A percentile compares a stretch with the other conserved stretches of the same genome.
phyloP scores from a whole-genome alignment of 2,113 vertebrate species.

The Microcebus lehilahytsara region DNA sequence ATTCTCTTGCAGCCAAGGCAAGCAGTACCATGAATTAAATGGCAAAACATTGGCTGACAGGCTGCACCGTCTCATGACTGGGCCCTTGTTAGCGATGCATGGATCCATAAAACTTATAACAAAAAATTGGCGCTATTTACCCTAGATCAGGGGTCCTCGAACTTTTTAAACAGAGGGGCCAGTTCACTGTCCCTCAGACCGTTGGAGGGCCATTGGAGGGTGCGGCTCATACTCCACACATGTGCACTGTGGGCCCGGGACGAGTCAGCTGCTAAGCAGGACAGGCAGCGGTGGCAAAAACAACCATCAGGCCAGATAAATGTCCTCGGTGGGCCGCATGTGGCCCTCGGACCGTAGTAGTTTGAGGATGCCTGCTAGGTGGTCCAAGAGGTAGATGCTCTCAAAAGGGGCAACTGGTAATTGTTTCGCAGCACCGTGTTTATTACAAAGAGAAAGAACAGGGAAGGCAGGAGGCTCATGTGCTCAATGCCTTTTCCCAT shows the following conservation, averaged over 20 bases:
- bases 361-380: background rate
- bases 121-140: background rate
- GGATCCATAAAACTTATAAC: background rate
- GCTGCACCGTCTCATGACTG: background rate
- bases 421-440: background rate
- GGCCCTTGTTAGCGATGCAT: background rate
- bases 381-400: background rate
- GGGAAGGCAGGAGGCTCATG: background rate
- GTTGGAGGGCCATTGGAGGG: too few species aligned
- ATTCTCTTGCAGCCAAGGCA: slow-evolving; percentile 36
- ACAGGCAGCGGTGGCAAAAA: too few species aligned
- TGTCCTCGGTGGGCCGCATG: too few species aligned
- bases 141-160: too few species aligned
- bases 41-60: background rate
- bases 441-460: background rate
- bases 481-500: background rate
- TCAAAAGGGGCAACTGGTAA: background rate
- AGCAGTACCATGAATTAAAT: slow-evolving; percentile 48
- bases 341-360: too few species aligned
- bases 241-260: too few species aligned
- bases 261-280: too few species aligned
- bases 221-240: too few species aligned
- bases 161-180: too few species aligned
- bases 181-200: too few species aligned
- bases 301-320: too few species aligned